These are phyloP conservation scores for Chloroceryle aenea DNA, from an alignment of 2,113 vertebrate species.

Conservation along the genomic window DNA sequence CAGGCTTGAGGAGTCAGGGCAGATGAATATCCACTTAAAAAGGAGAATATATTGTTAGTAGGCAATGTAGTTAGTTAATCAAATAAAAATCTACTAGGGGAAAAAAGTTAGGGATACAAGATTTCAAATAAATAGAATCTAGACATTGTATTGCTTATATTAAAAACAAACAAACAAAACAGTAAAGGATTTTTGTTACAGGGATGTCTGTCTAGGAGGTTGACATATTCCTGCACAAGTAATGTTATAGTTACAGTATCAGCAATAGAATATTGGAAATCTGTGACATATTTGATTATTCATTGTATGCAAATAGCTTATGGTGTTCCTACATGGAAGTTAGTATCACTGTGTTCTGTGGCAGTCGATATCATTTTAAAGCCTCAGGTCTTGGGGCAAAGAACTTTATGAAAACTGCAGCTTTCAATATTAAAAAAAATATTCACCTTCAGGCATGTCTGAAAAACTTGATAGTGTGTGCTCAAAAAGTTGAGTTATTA, in stretches of 20 bases:
- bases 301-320: neutral
- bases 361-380: neutral
- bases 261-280: neutral
- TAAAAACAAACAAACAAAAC: neutral
- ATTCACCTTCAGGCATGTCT: neutral
- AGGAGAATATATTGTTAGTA: neutral
- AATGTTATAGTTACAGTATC: neutral
- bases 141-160: neutral
- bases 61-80: neutral
- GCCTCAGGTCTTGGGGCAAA: neutral
- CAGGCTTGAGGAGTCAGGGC: neutral
- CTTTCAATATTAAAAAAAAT: neutral
- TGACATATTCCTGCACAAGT: neutral
- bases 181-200: neutral
- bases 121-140: neutral
- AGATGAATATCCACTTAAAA: neutral
- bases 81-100: neutral
- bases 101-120: neutral
- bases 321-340: neutral
- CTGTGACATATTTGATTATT: neutral
- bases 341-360: neutral
- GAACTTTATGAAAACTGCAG: neutral
- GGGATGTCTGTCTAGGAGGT: neutral
- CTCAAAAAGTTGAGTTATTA: neutral
- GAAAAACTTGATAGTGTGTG: neutral